phyloP scores from a whole-genome alignment of 2,888 invertebrate genomes.

The Polydrusus tereticollis region DNA sequence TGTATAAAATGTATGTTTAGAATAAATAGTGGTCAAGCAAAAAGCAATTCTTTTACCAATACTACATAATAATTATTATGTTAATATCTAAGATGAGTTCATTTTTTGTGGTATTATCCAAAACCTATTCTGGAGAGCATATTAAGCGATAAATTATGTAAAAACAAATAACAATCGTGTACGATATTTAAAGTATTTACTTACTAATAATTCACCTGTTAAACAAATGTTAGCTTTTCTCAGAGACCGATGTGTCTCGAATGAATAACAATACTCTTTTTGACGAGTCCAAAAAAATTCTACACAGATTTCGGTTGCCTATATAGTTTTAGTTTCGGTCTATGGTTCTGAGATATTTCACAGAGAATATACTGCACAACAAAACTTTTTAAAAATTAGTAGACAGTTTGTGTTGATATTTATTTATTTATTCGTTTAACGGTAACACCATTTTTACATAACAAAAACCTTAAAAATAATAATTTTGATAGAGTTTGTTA shows the following conservation, averaged over 20 bases:
- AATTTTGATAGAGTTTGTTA: no score
- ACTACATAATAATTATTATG: no score
- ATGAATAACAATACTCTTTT: constrained; percentile 39
- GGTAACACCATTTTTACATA: no score
- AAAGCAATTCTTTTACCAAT: no score
- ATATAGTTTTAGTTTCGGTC: constrained; percentile 35
- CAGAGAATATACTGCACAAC: constrained; percentile 15
- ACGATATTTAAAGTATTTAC: constrained; percentile 38
- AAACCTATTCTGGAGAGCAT: constrained; percentile 8
- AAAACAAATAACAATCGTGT: constrained; percentile 35
- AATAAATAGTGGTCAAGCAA: no score
- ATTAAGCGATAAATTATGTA: constrained; percentile 33
- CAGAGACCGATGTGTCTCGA: constrained; percentile 39
- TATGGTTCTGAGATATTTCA: constrained; percentile 40
- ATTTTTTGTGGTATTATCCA: neutral
- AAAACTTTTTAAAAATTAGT: no score
- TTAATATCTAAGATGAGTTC: no score
- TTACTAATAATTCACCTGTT: constrained; percentile 44
- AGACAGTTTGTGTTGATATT: no score
- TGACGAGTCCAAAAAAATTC: constrained; percentile 35
- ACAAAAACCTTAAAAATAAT: no score
- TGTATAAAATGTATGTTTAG: no score
- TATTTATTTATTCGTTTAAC: no score
- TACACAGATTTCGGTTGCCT: constrained; percentile 35
- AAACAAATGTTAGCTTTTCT: constrained; percentile 48